Evolutionary conservation across 2,888 invertebrate genomes (phyloP), one percentile per base, ranked within the genome.

Genomic region (Apotomis capreana): DNA sequence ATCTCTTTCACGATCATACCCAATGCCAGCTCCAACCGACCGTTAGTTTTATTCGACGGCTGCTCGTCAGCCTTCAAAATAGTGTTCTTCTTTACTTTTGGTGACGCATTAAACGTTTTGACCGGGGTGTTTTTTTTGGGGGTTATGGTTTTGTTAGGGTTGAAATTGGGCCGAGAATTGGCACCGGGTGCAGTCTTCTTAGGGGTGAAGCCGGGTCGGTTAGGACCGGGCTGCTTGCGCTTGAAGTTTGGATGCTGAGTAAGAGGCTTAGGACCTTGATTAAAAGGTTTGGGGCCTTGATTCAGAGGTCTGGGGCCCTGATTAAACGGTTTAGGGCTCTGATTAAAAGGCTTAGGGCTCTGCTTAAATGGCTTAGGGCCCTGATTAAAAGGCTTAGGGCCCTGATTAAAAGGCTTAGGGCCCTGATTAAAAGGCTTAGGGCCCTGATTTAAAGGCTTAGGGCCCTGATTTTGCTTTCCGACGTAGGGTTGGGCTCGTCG

Each of bases 11-110:
- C 74, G 57, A 92, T 82, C 54, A 60, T 70, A 68, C 92, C 91
- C 65, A 92, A 76, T 26, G 87, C 88, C 69, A 90, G 77, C 80
- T 91, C 91, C 70, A 92, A 76, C n/a, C 91, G 87, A 52, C 91
- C 90, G 40, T 75, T 80, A 76, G 89, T 73, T 76, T 85, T 84
- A 55, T 77, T 78, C 52, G 83, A 76, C 3, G 89, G 88, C 69
- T 76, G 77, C 44, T 76, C 73, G 77, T 86, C 83, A 6, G 84
- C 77, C 60, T 76, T 78, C 72, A 87, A 76, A 74, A 84, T 74
- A 51, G 74, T 58, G 58, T 78, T 75, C 9, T 74, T 75, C 5
- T 74, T 74, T 5, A 46, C 55, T 64, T 65, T 15, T 1, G 40
- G 10, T n/a, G 63, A 13, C 0, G 54, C 3, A 6, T 13, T 36